Conservation (phyloP, 2,888 invertebrate genomes). For the Proisotoma minuta region DNA sequence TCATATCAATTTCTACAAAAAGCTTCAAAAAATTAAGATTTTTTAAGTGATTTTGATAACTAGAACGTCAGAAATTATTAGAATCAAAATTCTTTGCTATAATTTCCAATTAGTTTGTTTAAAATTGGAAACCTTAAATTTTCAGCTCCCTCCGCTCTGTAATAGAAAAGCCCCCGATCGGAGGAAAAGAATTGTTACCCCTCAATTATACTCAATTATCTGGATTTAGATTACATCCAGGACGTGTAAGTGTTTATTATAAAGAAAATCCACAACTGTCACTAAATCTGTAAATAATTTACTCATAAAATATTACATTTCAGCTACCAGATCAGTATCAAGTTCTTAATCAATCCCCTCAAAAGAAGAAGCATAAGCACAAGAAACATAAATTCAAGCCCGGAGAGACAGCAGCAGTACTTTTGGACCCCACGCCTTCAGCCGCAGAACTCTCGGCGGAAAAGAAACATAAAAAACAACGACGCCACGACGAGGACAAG, state of each 20-base stretch:
- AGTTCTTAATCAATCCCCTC: conserved; percentile 83
- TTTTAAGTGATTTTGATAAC: no score
- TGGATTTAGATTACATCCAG: conserved; percentile 91
- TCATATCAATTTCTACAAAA: no score
- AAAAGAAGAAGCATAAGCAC: conserved; percentile 90
- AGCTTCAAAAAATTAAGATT: no score
- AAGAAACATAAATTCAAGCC: conserved; percentile 93
- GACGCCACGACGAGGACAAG: conserved; percentile 87
- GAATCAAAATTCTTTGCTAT: no score
- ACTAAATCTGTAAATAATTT: not conserved
- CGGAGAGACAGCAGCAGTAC: conserved; percentile 61
- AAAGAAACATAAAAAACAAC: conserved; percentile 92
- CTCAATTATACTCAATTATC: conserved; percentile 81
- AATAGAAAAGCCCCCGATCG: conserved; percentile 91
- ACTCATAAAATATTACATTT: conserved; percentile 8
- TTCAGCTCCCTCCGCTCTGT: conserved; percentile 81
- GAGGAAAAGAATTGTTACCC: conserved; percentile 82
- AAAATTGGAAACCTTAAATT: not conserved
- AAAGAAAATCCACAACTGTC: not conserved
- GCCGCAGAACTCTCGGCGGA: conserved; percentile 72
- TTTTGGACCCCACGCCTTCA: conserved; percentile 36
- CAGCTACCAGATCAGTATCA: conserved; percentile 90
- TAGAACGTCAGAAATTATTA: no score
- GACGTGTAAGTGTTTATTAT: conserved; percentile 61
- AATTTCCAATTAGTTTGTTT: not conserved